Evolutionary conservation across 2,888 invertebrate genomes (phyloP).

Genomic region (Nomada lathburiana): DNA sequence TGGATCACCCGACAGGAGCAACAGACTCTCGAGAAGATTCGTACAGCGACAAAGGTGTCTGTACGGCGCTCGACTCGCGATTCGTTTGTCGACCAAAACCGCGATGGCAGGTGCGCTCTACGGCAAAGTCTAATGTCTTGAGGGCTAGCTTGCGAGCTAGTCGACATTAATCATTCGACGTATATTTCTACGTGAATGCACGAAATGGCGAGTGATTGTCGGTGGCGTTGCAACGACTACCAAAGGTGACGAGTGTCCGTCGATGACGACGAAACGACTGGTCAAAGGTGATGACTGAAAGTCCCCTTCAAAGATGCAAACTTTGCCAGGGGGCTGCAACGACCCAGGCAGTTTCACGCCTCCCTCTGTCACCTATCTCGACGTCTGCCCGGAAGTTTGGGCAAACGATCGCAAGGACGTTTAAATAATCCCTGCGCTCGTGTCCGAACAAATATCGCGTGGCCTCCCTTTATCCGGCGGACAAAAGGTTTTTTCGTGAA

Average conservation of each 20-base stretch:
- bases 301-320: conserved; percentile 1
- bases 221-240: background rate
- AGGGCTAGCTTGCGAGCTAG: too few species aligned
- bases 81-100: too few species aligned
- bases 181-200: too few species aligned
- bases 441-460: conserved; percentile 36
- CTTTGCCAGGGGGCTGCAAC: background rate
- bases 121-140: too few species aligned
- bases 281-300: too few species aligned
- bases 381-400: background rate
- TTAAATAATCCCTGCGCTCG: conserved; percentile 18
- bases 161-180: too few species aligned
- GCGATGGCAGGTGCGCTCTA: too few species aligned
- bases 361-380: background rate
- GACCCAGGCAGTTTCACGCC: background rate
- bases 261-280: too few species aligned
- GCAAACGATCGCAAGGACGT: conserved; percentile 17
- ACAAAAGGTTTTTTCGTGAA: conserved; percentile 27
- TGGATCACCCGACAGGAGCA: background rate
- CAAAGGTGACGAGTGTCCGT: too few species aligned
- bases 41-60: too few species aligned
- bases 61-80: too few species aligned
- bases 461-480: conserved; percentile 11
- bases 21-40: background rate
- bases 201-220: background rate